phyloP scores from a whole-genome alignment of 2,797 vertebrate genomes.

The Gymnodraco acuticeps region DNA sequence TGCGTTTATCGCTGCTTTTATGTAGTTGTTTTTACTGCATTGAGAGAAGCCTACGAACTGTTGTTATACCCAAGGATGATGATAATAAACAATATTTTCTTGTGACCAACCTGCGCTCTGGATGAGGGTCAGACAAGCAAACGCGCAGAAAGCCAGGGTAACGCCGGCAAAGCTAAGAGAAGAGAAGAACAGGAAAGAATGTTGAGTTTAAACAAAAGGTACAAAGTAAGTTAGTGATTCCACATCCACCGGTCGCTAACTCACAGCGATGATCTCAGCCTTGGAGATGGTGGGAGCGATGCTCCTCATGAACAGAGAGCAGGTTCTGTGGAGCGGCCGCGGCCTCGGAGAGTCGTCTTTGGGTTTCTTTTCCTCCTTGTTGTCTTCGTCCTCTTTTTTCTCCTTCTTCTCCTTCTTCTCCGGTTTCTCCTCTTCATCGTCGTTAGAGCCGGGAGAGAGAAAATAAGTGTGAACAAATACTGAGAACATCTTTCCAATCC shows the following conservation, averaged over 20 bases:
- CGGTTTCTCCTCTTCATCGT: slow-evolving; percentile 76
- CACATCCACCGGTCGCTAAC: slow-evolving; percentile 46
- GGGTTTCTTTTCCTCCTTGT: slow-evolving; percentile 86
- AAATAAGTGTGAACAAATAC: background rate
- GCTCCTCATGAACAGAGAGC: slow-evolving; percentile 94
- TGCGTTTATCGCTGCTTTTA: too few species aligned
- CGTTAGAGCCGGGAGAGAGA: background rate
- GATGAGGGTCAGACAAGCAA: slow-evolving; percentile 93
- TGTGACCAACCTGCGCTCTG: slow-evolving; percentile 89
- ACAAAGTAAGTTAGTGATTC: background rate
- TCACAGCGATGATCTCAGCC: slow-evolving; percentile 92
- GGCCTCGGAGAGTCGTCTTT: slow-evolving; percentile 88
- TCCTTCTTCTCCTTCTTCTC: slow-evolving; percentile 68
- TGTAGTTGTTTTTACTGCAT: too few species aligned
- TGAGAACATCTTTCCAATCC: background rate
- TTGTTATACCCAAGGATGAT: too few species aligned
- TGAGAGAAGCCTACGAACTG: too few species aligned
- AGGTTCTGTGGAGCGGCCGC: slow-evolving; percentile 92
- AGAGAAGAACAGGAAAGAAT: background rate
- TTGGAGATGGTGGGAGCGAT: slow-evolving; percentile 93
- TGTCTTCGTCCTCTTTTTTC: slow-evolving; percentile 82
- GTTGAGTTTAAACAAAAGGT: background rate
- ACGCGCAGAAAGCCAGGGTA: slow-evolving; percentile 94
- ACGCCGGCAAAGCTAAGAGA: slow-evolving; percentile 88
- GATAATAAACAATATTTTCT: too few species aligned